These are phyloP conservation scores for Dasyornis broadbenti DNA, from an alignment of 2,113 vertebrate species.

Conservation along the genomic window DNA sequence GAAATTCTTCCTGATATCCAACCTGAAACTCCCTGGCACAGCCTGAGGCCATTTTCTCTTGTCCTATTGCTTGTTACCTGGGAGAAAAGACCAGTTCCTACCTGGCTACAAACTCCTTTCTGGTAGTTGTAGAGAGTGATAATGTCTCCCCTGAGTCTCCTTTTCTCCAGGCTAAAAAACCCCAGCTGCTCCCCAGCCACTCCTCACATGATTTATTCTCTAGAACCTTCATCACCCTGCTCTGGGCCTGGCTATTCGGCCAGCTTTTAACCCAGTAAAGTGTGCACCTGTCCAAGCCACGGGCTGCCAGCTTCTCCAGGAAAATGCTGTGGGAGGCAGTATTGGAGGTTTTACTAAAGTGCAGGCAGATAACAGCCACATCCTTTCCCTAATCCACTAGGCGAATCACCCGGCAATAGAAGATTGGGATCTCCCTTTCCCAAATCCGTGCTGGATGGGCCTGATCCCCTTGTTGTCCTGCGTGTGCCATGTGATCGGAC, in stretches of 20 bases:
- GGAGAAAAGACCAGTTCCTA: not conserved
- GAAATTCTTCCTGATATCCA: not conserved
- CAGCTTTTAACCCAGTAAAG: not conserved
- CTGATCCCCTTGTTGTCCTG: not conserved
- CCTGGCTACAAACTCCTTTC: not conserved
- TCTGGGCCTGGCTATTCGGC: not conserved
- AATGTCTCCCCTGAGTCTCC: not conserved
- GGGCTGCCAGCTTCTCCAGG: not conserved
- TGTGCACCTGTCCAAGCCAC: not conserved
- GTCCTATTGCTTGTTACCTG: not conserved
- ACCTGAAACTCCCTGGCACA: not conserved
- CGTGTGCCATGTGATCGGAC: accelerated
- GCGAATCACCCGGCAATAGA: not conserved
- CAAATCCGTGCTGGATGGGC: not conserved
- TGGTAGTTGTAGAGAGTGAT: not conserved
- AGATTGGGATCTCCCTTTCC: not conserved
- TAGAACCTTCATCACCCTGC: not conserved
- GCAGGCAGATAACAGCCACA: not conserved
- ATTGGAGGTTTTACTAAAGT: not conserved
- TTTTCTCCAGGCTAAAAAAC: not conserved
- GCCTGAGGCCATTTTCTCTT: not conserved
- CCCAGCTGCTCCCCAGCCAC: not conserved
- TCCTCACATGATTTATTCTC: not conserved
- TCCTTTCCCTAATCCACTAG: not conserved
- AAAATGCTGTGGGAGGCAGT: not conserved